Conservation (phyloP, 2,113 vertebrate genomes). For the Orthonyx spaldingii region DNA sequence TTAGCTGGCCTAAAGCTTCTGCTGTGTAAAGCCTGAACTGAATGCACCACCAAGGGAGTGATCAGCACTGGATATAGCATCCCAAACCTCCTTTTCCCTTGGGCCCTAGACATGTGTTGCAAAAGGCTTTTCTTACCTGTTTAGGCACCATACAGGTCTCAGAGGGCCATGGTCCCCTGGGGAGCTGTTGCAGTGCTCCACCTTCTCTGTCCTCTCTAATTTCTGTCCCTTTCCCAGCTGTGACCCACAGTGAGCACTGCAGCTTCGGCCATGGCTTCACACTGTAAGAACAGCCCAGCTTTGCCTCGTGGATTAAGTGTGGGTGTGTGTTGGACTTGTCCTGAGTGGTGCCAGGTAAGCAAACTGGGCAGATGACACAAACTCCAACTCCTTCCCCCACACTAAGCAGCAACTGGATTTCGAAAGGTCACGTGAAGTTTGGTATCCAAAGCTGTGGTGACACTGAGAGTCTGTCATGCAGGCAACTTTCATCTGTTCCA, state of each 20-base stretch:
- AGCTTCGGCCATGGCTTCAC: not conserved
- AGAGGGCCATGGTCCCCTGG: fast-evolving
- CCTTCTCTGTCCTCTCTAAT: not conserved
- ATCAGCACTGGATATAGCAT: not conserved
- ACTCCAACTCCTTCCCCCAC: not conserved
- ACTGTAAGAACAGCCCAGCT: not conserved
- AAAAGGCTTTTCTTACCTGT: not conserved
- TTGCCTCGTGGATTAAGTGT: fast-evolving
- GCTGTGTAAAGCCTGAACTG: not conserved
- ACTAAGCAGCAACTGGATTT: not conserved
- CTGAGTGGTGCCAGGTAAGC: not conserved
- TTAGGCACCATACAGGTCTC: not conserved
- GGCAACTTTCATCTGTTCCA: not conserved
- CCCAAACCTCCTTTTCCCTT: not conserved
- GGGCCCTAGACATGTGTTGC: not conserved
- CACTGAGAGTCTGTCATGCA: not conserved
- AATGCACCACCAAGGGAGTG: not conserved
- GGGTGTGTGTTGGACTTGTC: not conserved
- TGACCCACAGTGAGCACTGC: not conserved
- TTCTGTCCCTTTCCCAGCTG: not conserved
- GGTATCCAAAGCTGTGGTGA: not conserved
- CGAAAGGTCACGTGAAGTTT: fast-evolving
- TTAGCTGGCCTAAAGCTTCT: not conserved
- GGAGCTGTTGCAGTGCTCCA: not conserved
- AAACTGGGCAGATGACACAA: not conserved